Conservation (phyloP, 92 coral and sea anemone genomes). For the Paragorgia papillata region DNA sequence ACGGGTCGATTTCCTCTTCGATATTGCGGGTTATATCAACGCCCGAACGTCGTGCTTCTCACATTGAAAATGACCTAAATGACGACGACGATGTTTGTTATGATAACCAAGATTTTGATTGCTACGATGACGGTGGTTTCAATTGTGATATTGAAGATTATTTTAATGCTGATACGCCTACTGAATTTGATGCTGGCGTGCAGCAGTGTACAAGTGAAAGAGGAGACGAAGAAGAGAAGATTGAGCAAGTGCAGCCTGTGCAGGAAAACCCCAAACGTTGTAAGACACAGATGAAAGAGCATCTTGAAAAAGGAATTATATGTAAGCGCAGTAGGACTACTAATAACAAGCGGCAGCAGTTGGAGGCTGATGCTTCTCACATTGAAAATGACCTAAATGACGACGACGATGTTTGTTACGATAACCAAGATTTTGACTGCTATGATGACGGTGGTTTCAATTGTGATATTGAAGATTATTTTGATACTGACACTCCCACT, state of each 20-base stretch:
- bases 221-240: conserved; percentile 10
- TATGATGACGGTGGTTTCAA: conserved; percentile 93
- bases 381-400: neutral
- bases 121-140: conserved; percentile 88
- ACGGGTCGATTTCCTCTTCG: neutral
- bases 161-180: conserved; percentile 34
- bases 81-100: neutral
- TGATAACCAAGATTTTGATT: conserved; percentile 50
- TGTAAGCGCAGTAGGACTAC: neutral
- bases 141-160: conserved; percentile 77
- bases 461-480: conserved; percentile 70
- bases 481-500: conserved; percentile 33
- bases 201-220: neutral
- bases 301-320: neutral
- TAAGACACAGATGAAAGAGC: conserved; percentile 1
- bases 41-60: neutral
- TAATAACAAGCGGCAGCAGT: neutral
- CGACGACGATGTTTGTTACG: neutral
- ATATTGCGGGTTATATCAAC: neutral
- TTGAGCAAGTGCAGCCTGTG: conserved; percentile 2
- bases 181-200: neutral
- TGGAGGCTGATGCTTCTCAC: neutral
- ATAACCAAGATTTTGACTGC: conserved; percentile 52
- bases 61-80: neutral
- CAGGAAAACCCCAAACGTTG: conserved; percentile 15